Conservation (phyloP, 2,113 vertebrate species). For the Seriola quinqueradiata region DNA sequence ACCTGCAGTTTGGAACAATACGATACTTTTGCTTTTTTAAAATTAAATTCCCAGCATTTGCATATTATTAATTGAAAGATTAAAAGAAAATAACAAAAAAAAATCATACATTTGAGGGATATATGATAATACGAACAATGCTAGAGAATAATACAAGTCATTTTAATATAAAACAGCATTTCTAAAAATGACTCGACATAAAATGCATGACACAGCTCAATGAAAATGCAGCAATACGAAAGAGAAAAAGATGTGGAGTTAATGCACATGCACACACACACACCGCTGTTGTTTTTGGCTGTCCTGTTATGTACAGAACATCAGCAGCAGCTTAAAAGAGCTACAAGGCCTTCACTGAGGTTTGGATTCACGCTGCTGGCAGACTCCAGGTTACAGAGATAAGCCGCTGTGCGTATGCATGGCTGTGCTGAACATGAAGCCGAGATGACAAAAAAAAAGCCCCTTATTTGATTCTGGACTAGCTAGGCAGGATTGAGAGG, state of each 20-base stretch:
- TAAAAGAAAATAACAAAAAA: too few relatives aligned
- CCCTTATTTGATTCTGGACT: constrained; percentile 25
- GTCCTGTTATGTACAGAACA: constrained; percentile 11
- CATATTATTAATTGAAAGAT: too few relatives aligned
- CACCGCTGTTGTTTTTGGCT: constrained; percentile 5
- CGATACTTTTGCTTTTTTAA: not conserved
- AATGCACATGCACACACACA: not conserved
- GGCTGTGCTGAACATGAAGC: constrained; percentile 1
- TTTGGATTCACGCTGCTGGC: constrained; percentile 40
- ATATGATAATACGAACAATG: not conserved
- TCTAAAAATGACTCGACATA: too few relatives aligned
- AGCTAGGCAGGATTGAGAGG: constrained; percentile 17
- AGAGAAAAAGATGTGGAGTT: not conserved
- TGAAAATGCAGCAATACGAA: not conserved
- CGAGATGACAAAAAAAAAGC: not conserved
- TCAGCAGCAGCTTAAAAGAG: constrained; percentile 13
- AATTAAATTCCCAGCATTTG: too few relatives aligned
- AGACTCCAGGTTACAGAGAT: constrained; percentile 37
- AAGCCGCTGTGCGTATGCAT: constrained; percentile 1
- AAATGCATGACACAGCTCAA: not conserved
- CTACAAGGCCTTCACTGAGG: not conserved
- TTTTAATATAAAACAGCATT: not conserved
- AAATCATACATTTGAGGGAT: too few relatives aligned
- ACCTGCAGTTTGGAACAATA: not conserved
- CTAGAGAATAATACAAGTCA: not conserved